Conservation (phyloP, 2,888 invertebrate genomes). For the Physocephala rufipes region DNA sequence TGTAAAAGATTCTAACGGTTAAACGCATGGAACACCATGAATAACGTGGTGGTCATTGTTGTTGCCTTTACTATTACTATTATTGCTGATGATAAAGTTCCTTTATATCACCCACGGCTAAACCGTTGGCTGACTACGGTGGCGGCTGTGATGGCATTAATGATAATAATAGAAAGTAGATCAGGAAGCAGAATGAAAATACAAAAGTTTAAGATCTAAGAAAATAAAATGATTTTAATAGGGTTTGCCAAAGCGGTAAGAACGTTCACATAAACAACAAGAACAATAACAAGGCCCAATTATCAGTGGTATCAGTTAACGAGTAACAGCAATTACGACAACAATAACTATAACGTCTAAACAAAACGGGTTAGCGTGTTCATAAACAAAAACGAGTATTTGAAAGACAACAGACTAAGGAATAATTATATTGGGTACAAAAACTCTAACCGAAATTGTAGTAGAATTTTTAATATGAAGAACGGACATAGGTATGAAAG, state of each 20-base stretch:
- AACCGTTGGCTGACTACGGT: not conserved
- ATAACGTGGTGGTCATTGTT: not conserved
- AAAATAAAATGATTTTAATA: constrained; percentile 16
- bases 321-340: no score
- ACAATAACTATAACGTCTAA: no score
- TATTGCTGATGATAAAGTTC: constrained; percentile 13
- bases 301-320: no score
- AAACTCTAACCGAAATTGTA: no score
- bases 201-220: not conserved
- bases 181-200: not conserved
- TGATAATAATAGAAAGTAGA: not conserved
- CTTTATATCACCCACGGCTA: constrained; percentile 37
- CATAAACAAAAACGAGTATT: no score
- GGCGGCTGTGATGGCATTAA: not conserved
- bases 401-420: no score
- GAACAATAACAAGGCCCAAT: not conserved
- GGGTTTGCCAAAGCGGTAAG: not conserved
- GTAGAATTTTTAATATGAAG: no score
- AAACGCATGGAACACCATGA: constrained; percentile 12
- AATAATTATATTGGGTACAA: no score
- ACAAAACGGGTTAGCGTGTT: no score
- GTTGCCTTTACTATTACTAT: constrained; percentile 1
- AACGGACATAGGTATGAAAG: no score
- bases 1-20: constrained; percentile 32
- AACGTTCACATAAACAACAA: not conserved